phyloP scores from a whole-genome alignment of 2,797 vertebrate genomes.

The Balearica regulorum region DNA sequence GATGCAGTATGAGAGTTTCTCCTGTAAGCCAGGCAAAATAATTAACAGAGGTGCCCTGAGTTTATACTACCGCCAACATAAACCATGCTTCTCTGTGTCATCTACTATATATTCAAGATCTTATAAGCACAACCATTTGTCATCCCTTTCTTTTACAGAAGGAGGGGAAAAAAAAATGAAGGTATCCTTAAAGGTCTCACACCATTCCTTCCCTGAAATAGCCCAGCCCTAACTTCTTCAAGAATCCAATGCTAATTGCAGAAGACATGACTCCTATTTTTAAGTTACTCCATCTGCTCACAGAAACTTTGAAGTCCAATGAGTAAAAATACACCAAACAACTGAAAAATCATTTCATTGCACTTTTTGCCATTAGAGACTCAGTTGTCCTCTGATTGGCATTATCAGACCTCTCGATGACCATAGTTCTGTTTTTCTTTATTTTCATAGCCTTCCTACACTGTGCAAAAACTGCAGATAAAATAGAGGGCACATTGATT shows the following conservation, averaged over 20 bases:
- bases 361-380: neutral
- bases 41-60: neutral
- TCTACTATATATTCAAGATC: neutral
- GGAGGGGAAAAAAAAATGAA: neutral
- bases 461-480: neutral
- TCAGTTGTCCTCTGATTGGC: neutral
- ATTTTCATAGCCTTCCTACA: neutral
- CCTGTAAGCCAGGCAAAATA: neutral
- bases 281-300: neutral
- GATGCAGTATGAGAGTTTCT: neutral
- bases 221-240: neutral
- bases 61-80: neutral
- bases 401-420: neutral
- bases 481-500: neutral
- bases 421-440: neutral
- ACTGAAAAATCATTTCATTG: neutral
- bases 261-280: neutral
- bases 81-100: neutral
- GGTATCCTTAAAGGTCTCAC: neutral
- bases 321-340: neutral
- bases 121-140: neutral
- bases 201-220: neutral
- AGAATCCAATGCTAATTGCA: neutral
- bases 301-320: neutral
- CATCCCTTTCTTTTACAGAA: neutral